These are phyloP conservation scores for Ennomos erosarius DNA, from an alignment of 2,888 invertebrate species.

Conservation along the genomic window DNA sequence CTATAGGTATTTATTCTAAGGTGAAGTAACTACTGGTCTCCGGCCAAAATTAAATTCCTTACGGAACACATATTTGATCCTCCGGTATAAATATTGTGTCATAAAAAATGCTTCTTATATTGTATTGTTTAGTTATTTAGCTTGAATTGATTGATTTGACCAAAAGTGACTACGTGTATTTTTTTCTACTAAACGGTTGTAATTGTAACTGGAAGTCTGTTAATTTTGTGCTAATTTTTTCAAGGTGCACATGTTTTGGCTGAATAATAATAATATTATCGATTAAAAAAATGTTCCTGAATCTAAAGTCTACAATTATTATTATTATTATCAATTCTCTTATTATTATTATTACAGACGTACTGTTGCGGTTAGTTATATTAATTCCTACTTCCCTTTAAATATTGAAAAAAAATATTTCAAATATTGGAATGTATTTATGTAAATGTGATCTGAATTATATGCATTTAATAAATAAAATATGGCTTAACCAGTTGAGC, in stretches of 20 bases:
- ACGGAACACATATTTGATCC: background rate
- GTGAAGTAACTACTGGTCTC: too few species aligned
- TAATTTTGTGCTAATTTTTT: conserved; percentile 22
- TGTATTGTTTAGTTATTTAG: conserved; percentile 14
- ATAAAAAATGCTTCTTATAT: conserved; percentile 20
- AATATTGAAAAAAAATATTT: conserved; percentile 5
- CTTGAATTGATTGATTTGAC: conserved; percentile 34
- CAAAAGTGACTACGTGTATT: conserved; percentile 36
- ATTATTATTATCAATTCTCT: conserved; percentile 1
- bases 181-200: conserved; percentile 31
- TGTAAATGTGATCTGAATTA: conserved; percentile 25
- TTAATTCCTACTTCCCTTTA: conserved; percentile 7
- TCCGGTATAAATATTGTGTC: conserved; percentile 13
- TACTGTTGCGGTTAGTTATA: too few species aligned
- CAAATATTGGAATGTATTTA: background rate
- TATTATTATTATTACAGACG: too few species aligned
- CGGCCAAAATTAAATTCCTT: background rate
- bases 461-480: conserved; percentile 1
- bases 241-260: conserved; percentile 22
- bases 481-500: too few species aligned
- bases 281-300: conserved; percentile 15
- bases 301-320: conserved; percentile 11
- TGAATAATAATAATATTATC: background rate
- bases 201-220: conserved; percentile 24
- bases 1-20: too few species aligned